Evolutionary conservation across 2,113 vertebrate species (phyloP).

Genomic region (Hippocampus abdominalis): DNA sequence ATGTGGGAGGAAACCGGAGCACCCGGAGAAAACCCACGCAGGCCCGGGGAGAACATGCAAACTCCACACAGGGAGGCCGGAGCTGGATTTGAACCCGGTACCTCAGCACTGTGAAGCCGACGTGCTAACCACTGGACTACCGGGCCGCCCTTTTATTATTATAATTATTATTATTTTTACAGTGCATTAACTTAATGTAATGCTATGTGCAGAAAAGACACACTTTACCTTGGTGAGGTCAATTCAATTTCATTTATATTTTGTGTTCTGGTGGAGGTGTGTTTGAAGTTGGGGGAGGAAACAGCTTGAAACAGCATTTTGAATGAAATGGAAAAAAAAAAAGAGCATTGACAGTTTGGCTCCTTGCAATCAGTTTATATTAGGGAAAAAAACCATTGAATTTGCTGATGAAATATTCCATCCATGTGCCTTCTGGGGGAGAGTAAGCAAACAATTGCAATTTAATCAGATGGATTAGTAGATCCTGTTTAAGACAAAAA

Average conservation of each 20-base stretch:
- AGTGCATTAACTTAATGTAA: conserved; percentile 27
- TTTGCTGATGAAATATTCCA: conserved; percentile 28
- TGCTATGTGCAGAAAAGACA: conserved; percentile 31
- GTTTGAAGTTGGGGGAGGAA: conserved; percentile 13
- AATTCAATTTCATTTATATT: conserved; percentile 22
- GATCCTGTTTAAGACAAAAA: conserved; percentile 14
- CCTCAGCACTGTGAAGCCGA: too few relatives aligned
- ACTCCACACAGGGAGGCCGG: too few relatives aligned
- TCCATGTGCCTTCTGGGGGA: conserved; percentile 31
- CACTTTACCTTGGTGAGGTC: conserved; percentile 14
- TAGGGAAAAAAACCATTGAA: conserved; percentile 44
- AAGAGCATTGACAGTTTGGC: conserved; percentile 17
- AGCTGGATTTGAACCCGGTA: too few relatives aligned
- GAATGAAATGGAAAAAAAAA: conserved; percentile 37
- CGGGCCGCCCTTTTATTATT: neutral
- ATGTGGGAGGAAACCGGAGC: too few relatives aligned
- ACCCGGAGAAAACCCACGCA: too few relatives aligned
- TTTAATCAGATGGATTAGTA: conserved; percentile 32
- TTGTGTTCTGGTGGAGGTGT: conserved; percentile 20
- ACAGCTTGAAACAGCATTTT: neutral
- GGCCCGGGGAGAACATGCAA: too few relatives aligned
- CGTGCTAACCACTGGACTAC: too few relatives aligned
- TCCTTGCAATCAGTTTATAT: conserved; percentile 58
- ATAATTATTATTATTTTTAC: neutral
- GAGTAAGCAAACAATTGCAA: conserved; percentile 41